Conservation (phyloP, 2,113 vertebrate genomes). For the Planiliza haematocheilus region DNA sequence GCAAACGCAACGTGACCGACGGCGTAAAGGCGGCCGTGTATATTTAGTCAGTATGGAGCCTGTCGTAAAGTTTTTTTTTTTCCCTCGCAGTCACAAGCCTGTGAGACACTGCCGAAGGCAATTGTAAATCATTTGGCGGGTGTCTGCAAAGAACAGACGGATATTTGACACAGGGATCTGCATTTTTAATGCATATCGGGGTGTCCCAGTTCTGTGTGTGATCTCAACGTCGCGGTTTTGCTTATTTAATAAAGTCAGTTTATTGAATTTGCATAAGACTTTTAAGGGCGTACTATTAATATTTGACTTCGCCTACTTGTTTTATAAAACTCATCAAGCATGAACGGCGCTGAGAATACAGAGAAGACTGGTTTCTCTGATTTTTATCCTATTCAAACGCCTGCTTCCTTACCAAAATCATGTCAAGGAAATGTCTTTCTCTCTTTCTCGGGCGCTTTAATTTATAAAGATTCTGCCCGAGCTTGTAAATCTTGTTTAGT, state of each 20-base stretch:
- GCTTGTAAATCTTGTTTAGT: constrained; percentile 50
- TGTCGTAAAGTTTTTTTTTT: constrained; percentile 11
- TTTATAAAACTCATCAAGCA: constrained; percentile 24
- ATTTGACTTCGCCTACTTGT: constrained; percentile 43
- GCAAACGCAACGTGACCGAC: background rate
- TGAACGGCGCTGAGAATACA: constrained; percentile 22
- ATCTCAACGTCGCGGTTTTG: background rate
- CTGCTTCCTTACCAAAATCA: constrained; percentile 22
- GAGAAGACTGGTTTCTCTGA: constrained; percentile 27
- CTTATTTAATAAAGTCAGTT: background rate
- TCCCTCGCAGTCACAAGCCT: constrained; percentile 27
- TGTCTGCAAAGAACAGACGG: constrained; percentile 35
- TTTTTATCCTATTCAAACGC: constrained; percentile 14
- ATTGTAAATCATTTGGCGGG: constrained; percentile 39
- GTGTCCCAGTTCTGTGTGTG: constrained; percentile 39
- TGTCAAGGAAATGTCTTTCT: constrained; percentile 46
- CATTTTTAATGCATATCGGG: constrained; percentile 16
- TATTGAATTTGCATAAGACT: constrained; percentile 8
- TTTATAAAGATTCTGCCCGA: constrained; percentile 25
- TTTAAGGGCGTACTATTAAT: constrained; percentile 42
- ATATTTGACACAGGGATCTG: constrained; percentile 35
- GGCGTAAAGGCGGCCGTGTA: background rate
- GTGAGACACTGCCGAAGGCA: constrained; percentile 42
- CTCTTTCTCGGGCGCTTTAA: constrained; percentile 25
- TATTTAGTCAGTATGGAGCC: constrained; percentile 10